Conservation (phyloP, 2,797 vertebrate species). For the Bucorvus abyssinicus region DNA sequence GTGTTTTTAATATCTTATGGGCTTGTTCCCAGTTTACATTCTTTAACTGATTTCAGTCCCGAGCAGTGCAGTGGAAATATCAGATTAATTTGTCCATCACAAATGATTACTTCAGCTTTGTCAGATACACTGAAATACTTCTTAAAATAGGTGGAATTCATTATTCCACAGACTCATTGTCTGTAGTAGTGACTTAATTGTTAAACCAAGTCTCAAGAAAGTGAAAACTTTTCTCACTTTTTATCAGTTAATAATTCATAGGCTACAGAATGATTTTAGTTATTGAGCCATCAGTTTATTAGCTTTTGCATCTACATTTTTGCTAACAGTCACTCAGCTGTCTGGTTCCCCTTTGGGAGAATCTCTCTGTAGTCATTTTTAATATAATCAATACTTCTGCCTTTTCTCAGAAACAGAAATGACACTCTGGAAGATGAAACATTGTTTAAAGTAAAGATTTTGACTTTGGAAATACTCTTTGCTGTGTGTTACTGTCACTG, state of each 20-base stretch:
- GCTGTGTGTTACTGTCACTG: background rate
- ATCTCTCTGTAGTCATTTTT: background rate
- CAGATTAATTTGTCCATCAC: background rate
- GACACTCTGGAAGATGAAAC: background rate
- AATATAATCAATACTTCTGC: background rate
- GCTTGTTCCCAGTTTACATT: background rate
- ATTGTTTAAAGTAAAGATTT: background rate
- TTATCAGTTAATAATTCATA: background rate
- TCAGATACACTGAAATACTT: background rate
- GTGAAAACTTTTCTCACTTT: background rate
- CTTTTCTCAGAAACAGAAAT: background rate
- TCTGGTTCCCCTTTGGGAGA: background rate
- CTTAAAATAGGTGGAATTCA: background rate
- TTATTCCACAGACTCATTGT: background rate
- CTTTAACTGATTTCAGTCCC: background rate
- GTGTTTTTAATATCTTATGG: background rate
- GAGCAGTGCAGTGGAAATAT: background rate
- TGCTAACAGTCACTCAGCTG: background rate
- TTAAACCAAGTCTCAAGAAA: background rate
- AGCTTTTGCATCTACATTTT: background rate
- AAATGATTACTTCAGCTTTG: background rate
- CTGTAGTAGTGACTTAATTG: background rate
- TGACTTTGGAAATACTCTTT: background rate
- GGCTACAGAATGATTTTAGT: background rate
- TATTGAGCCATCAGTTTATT: background rate